Conservation (phyloP, 2,888 invertebrate species). For the Dromius quadrimaculatus region DNA sequence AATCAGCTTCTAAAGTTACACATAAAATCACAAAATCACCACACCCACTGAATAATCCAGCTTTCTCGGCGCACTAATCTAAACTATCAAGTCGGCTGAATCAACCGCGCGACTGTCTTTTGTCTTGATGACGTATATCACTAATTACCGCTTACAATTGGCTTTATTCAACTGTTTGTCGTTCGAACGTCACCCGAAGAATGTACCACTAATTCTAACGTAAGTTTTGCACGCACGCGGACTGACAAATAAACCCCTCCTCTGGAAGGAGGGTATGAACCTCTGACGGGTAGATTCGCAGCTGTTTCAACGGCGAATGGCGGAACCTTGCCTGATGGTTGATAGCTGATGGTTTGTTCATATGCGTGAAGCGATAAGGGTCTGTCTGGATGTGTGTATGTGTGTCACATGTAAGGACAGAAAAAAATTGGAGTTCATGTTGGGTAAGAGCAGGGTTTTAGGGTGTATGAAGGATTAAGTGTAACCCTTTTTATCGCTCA, state of each 20-base stretch:
- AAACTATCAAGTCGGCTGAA: background rate
- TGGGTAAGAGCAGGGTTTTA: conserved; percentile 4
- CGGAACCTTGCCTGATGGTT: conserved; percentile 54
- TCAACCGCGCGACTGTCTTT: background rate
- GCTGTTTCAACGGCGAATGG: conserved; percentile 60
- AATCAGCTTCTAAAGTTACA: background rate
- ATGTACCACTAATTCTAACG: conserved; percentile 61
- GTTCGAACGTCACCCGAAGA: conserved; percentile 62
- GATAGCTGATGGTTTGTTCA: conserved; percentile 54
- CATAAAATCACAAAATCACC: background rate
- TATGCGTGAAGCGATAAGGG: conserved; percentile 54
- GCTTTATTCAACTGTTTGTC: conserved; percentile 58
- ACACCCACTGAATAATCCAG: too few species aligned
- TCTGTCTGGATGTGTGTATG: conserved; percentile 13
- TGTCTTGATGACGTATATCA: conserved; percentile 38
- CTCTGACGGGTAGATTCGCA: conserved; percentile 61
- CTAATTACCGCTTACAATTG: conserved; percentile 58
- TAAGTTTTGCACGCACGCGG: conserved; percentile 65
- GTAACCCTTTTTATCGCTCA: conserved; percentile 4
- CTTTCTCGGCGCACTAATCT: background rate
- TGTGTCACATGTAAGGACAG: background rate
- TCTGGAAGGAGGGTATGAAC: conserved; percentile 63
- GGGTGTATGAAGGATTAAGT: background rate
- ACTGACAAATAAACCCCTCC: conserved; percentile 66
- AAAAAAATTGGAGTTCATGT: background rate